phyloP scores from a whole-genome alignment of 2,888 invertebrate species.

The Halictus ligatus region DNA sequence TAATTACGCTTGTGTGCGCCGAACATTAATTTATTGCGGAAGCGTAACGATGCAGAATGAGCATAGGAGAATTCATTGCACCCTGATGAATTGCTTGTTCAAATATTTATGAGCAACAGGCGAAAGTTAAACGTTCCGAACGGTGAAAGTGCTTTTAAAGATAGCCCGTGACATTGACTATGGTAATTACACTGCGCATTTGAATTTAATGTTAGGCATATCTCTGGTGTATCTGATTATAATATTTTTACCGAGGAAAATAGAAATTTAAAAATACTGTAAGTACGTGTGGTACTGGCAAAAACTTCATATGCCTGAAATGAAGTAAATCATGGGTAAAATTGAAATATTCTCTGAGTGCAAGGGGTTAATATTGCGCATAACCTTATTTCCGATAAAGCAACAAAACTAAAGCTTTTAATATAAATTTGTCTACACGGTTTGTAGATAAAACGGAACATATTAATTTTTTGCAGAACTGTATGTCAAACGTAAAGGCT shows the following conservation, averaged over 20 bases:
- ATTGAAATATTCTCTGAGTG: too few species aligned
- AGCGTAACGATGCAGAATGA: not conserved
- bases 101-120: constrained; percentile 11
- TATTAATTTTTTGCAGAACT: not conserved
- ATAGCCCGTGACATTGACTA: not conserved
- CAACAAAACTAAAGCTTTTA: not conserved
- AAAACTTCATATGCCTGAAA: too few species aligned
- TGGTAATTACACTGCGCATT: not conserved
- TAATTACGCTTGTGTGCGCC: not conserved
- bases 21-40: not conserved
- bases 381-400: too few species aligned
- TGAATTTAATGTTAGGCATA: not conserved
- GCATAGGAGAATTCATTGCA: not conserved
- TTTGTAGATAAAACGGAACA: not conserved
- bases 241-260: not conserved
- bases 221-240: not conserved
- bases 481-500: not conserved
- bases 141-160: constrained; percentile 3
- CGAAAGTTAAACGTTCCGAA: not conserved
- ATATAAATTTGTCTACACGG: not conserved
- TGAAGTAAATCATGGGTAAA: too few species aligned
- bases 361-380: too few species aligned
- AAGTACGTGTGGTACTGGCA: too few species aligned
- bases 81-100: not conserved
- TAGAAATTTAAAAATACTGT: too few species aligned